Evolutionary conservation across 2,797 vertebrate species (phyloP).

Genomic region (Labroides dimidiatus): DNA sequence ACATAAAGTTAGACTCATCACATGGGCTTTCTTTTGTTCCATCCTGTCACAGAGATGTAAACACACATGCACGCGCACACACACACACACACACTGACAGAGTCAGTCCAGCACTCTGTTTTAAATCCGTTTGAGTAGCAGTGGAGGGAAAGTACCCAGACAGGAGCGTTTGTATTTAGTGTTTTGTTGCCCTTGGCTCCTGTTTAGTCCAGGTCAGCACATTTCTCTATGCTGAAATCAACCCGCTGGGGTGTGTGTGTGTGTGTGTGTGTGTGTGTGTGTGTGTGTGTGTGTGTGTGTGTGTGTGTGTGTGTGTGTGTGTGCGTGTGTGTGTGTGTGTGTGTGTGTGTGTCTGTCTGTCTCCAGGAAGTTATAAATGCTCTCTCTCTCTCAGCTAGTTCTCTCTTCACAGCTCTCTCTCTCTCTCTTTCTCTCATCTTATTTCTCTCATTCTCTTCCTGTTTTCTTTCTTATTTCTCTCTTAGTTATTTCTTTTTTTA

Average conservation of each 20-base stretch:
- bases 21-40: not conserved
- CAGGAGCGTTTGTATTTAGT: constrained; percentile 84
- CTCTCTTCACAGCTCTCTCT: constrained; percentile 33
- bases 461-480: too few relatives aligned
- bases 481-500: too few relatives aligned
- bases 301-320: constrained; percentile 42
- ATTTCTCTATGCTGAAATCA: constrained; percentile 88
- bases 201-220: constrained; percentile 89
- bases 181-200: constrained; percentile 87
- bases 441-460: too few relatives aligned
- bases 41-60: constrained; percentile 8
- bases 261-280: constrained; percentile 38
- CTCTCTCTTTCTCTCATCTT: constrained; percentile 1
- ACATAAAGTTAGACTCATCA: not conserved
- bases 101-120: constrained; percentile 36
- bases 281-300: constrained; percentile 49
- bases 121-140: constrained; percentile 71
- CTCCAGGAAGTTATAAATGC: constrained; percentile 80
- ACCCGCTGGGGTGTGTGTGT: constrained; percentile 80
- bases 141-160: constrained; percentile 84
- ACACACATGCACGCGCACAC: constrained; percentile 33
- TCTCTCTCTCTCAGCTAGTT: constrained; percentile 43
- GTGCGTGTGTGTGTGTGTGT: constrained; percentile 50
- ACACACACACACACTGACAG: constrained; percentile 38
- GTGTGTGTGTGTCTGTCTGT: constrained; percentile 59